A percentile compares a stretch with the other conserved stretches of the same genome.
Evolutionary conservation across 2,888 invertebrate species (phyloP).

Genomic region (Polydesmus complanatus): DNA sequence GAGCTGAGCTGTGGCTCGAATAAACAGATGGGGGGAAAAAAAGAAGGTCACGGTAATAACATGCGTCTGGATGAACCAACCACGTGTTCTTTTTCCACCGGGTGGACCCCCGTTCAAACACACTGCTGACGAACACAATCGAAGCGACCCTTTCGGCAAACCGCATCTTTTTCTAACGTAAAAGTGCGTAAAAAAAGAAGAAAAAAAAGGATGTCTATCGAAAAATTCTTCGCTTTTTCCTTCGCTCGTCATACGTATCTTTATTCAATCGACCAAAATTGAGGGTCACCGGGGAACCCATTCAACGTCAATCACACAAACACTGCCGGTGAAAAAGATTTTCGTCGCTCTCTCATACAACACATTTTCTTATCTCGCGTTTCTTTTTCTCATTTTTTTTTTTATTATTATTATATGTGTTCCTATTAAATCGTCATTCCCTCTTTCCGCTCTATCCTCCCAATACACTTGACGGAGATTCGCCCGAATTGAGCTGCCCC

Average conservation of each 20-base stretch:
- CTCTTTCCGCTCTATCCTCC: neutral
- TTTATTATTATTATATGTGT: neutral
- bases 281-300: neutral
- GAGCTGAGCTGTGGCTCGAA: too few relatives aligned
- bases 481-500: too few relatives aligned
- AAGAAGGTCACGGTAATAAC: too few relatives aligned
- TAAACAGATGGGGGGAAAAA: too few relatives aligned
- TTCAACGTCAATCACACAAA: neutral
- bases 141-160: neutral
- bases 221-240: neutral
- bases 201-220: neutral
- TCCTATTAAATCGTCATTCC: neutral
- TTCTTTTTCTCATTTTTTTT: neutral
- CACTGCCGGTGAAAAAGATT: neutral
- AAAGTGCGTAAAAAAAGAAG: too few relatives aligned
- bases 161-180: neutral
- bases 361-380: too few relatives aligned
- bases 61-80: too few relatives aligned
- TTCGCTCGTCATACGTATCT: neutral
- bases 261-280: neutral
- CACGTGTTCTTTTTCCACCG: too few relatives aligned
- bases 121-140: neutral
- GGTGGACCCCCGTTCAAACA: too few relatives aligned
- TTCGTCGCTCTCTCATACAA: neutral
- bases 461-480: too few relatives aligned